phyloP scores from a whole-genome alignment of 2,888 invertebrate genomes.

The Mongoloraphidia duomilia region DNA sequence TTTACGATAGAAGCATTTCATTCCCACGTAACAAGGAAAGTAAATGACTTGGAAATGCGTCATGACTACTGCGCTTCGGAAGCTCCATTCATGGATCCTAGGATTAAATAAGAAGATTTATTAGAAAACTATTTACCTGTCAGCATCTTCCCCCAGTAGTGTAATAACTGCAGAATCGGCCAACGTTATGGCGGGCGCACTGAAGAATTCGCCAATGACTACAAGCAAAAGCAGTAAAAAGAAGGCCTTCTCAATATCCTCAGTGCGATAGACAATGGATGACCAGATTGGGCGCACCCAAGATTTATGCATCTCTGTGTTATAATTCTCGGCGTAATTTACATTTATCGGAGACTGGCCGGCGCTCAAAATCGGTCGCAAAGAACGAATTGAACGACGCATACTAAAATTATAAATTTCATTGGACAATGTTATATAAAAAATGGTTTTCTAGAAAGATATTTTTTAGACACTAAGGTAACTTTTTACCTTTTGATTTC shows the following conservation, averaged over 20 bases:
- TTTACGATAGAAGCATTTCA: too few species aligned
- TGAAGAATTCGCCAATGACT: constrained; percentile 94
- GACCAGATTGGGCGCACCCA: constrained; percentile 87
- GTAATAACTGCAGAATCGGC: constrained; percentile 88
- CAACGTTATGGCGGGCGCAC: constrained; percentile 87
- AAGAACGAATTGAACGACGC: constrained; percentile 29
- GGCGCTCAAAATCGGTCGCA: constrained; percentile 26
- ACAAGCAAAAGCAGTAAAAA: constrained; percentile 84
- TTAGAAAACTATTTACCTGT: constrained; percentile 32
- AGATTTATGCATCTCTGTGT: constrained; percentile 48
- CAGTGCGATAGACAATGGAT: constrained; percentile 77
- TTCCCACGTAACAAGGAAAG: too few species aligned
- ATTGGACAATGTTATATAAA: too few species aligned
- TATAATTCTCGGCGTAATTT: constrained; percentile 60
- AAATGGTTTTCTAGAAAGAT: too few species aligned
- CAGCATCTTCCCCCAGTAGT: constrained; percentile 75
- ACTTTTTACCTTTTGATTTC: too few species aligned
- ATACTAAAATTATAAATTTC: constrained; percentile 15
- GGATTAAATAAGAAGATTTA: neutral
- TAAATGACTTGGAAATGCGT: too few species aligned
- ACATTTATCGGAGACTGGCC: constrained; percentile 65
- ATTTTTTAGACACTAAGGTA: too few species aligned
- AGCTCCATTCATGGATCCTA: too few species aligned
- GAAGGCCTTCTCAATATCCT: constrained; percentile 91
- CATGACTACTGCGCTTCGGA: too few species aligned